phyloP scores from a whole-genome alignment of 2,797 vertebrate genomes.

The Salmo trutta region DNA sequence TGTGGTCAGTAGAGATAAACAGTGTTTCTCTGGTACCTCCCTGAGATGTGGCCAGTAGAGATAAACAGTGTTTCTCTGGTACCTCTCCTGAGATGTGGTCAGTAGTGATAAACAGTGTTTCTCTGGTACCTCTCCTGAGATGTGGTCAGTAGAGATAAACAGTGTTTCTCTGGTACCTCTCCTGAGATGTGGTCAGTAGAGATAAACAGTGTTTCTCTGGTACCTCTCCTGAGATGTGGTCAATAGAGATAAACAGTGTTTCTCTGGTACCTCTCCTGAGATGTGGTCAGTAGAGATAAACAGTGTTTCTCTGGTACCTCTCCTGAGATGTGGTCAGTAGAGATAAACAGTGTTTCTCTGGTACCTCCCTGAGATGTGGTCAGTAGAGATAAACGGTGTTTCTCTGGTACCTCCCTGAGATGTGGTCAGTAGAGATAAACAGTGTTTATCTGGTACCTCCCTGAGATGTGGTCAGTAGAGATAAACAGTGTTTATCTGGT shows the following conservation, averaged over 20 bases:
- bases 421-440: constrained; percentile 63
- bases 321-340: constrained; percentile 81
- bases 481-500: constrained; percentile 13
- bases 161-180: too few relatives aligned
- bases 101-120: too few relatives aligned
- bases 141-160: not conserved
- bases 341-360: not conserved
- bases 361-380: not conserved
- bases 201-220: too few relatives aligned
- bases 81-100: too few relatives aligned
- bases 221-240: too few relatives aligned
- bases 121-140: not conserved
- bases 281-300: constrained; percentile 66
- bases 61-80: too few relatives aligned
- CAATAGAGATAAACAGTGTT: not conserved
- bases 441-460: too few relatives aligned
- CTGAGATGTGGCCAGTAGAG: too few relatives aligned
- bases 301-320: constrained; percentile 72
- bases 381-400: not conserved
- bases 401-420: constrained; percentile 66
- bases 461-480: not conserved
- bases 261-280: constrained; percentile 84
- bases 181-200: constrained; percentile 79
- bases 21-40: too few relatives aligned
- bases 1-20: too few relatives aligned